These are phyloP conservation scores for Actenoides lindsayi DNA, from an alignment of 2,113 vertebrate genomes.

Conservation along the genomic window DNA sequence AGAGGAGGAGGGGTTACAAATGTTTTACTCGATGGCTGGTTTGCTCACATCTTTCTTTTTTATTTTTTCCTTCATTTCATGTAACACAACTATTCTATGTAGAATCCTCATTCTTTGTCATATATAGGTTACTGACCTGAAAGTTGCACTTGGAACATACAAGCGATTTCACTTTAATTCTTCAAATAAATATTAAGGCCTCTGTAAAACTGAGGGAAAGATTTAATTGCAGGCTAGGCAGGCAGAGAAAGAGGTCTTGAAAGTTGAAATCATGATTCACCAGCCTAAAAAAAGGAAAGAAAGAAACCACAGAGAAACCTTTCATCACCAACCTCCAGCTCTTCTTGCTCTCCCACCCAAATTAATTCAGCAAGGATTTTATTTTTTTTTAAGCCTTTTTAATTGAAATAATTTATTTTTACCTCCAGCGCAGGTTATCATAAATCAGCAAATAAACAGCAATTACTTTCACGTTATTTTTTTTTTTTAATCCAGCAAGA, in stretches of 20 bases:
- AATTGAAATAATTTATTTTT: background rate
- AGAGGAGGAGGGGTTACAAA: background rate
- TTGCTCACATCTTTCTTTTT: background rate
- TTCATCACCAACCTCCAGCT: conserved; percentile 46
- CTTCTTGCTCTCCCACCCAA: conserved; percentile 28
- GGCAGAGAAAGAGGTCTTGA: background rate
- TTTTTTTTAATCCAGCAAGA: background rate
- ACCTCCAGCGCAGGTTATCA: background rate
- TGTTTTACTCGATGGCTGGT: background rate
- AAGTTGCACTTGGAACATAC: background rate
- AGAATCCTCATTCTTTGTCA: background rate
- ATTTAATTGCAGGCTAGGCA: background rate
- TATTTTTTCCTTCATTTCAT: background rate
- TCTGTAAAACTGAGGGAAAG: background rate
- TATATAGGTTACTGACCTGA: background rate
- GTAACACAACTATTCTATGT: background rate
- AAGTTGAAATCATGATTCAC: conserved; percentile 36
- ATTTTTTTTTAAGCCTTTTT: background rate
- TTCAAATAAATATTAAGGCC: conserved; percentile 4
- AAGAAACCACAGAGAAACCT: conserved; percentile 5
- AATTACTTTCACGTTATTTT: background rate
- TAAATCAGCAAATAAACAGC: background rate
- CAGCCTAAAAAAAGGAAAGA: conserved; percentile 7
- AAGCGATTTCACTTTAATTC: background rate
- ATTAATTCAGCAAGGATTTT: background rate